A percentile compares a stretch with the other conserved stretches of the same genome.
Conservation (phyloP, 2,797 vertebrate species). For the Coccyzus lansbergi region DNA sequence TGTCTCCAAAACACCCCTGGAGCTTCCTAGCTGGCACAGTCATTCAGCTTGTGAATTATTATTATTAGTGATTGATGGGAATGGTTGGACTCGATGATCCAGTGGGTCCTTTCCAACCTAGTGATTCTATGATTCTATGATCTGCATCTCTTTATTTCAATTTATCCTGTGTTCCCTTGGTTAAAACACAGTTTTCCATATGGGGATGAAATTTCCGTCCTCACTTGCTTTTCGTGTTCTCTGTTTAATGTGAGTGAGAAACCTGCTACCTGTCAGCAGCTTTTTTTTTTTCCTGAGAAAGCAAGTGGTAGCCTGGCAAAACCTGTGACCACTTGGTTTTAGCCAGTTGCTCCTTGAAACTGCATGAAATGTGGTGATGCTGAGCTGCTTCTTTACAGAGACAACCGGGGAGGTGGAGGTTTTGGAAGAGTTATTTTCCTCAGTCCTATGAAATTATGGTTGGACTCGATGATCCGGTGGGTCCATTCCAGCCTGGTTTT, state of each 20-base stretch:
- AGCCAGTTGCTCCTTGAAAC: background rate
- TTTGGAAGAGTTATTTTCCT: background rate
- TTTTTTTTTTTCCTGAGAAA: background rate
- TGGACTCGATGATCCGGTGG: no score
- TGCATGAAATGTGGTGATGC: background rate
- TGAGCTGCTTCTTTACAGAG: background rate
- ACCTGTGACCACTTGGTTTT: background rate
- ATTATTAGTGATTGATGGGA: no score
- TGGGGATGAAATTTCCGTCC: background rate
- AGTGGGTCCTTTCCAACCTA: no score
- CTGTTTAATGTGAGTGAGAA: background rate
- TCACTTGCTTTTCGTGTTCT: background rate
- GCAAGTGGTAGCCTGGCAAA: background rate
- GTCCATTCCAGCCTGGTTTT: no score
- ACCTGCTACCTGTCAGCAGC: background rate
- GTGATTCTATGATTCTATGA: no score
- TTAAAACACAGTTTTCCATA: background rate
- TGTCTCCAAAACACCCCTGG: background rate
- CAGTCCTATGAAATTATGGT: background rate
- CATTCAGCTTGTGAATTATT: background rate
- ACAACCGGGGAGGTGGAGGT: background rate
- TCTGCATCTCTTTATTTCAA: background rate
- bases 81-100: no score
- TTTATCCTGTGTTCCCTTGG: background rate
- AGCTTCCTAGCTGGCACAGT: background rate